These are phyloP conservation scores for Drosophila cracens DNA, from an alignment of 2,888 invertebrate genomes.

Conservation along the genomic window DNA sequence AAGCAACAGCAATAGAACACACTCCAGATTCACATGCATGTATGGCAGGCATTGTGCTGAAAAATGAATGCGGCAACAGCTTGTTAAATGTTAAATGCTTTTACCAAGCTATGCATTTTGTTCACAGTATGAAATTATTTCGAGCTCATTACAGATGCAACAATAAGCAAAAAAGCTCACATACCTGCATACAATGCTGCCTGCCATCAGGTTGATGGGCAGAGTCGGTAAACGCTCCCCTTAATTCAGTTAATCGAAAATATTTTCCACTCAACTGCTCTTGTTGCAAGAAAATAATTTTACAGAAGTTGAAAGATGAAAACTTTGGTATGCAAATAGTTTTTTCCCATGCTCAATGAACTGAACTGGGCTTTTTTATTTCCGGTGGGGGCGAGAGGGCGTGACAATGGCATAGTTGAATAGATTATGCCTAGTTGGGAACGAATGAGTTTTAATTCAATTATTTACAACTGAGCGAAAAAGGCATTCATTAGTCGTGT, in stretches of 20 bases:
- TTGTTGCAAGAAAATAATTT: conserved; percentile 40
- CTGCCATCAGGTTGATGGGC: conserved; percentile 7
- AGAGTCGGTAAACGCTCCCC: conserved; percentile 20
- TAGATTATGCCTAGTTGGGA: conserved; percentile 51
- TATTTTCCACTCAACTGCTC: conserved; percentile 63
- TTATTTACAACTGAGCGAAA: conserved; percentile 65
- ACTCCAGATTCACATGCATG: conserved; percentile 10
- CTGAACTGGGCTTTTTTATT: conserved; percentile 12
- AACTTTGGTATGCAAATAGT: conserved; percentile 38
- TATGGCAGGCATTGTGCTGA: conserved; percentile 2
- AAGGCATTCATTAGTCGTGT: conserved; percentile 74
- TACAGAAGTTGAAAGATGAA: conserved; percentile 22
- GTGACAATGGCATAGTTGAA: conserved; percentile 44
- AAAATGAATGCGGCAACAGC: conserved; percentile 19
- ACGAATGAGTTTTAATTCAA: conserved; percentile 70
- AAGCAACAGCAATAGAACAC: neutral
- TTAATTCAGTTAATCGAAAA: conserved; percentile 65
- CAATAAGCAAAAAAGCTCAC: conserved; percentile 5
- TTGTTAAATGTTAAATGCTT: conserved; percentile 45
- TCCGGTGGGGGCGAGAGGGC: neutral
- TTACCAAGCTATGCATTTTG: conserved; percentile 21
- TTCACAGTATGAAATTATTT: conserved; percentile 49
- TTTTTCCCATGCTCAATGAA: conserved; percentile 39
- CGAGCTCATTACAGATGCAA: conserved; percentile 49
- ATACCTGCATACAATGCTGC: conserved; percentile 16